phyloP scores from a whole-genome alignment of 2,113 vertebrate species.

The rabbit (Oryctolagus cuniculus) region mOryCun1.1 NC_091439.1:41956001-41956500 shows the following conservation, averaged over 20 bases:
- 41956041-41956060: neutral
- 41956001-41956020: neutral
- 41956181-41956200: neutral
- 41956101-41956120: too few species aligned
- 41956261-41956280: neutral
- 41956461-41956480: neutral
- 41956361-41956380: neutral
- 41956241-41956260: neutral
- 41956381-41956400: neutral
- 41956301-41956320: neutral
- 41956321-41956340: neutral
- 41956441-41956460: neutral
- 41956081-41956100: too few species aligned
- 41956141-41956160: neutral
- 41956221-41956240: neutral
- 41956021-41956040: neutral
- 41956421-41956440: neutral
- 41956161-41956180: neutral
- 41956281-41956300: neutral
- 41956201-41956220: neutral
- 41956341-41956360: neutral
- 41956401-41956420: neutral
- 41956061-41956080: neutral
- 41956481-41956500: neutral
- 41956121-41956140: too few species aligned